phyloP scores from a whole-genome alignment of 2,797 vertebrate species.

The Peromyscus aztecus region DNA sequence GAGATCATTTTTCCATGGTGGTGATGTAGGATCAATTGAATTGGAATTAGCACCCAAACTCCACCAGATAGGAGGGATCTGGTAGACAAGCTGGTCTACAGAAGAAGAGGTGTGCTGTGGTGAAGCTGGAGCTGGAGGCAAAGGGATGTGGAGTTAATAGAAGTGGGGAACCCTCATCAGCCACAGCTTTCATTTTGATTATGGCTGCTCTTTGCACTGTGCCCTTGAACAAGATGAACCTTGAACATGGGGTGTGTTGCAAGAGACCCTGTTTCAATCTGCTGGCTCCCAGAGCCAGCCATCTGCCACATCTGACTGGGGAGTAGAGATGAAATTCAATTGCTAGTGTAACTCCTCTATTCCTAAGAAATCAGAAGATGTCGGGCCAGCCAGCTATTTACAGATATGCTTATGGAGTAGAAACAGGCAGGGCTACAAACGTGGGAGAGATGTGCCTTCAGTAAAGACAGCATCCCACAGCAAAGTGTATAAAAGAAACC shows the following conservation, averaged over 20 bases:
- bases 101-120: not conserved
- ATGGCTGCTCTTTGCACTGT: not conserved
- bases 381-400: not conserved
- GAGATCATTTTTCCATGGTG: not conserved
- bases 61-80: not conserved
- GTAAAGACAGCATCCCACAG: slow-evolving; percentile 12
- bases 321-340: slow-evolving; percentile 4
- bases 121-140: not conserved
- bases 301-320: slow-evolving; percentile 15
- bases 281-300: slow-evolving; percentile 10
- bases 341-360: not conserved
- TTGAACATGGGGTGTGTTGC: not conserved
- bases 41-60: not conserved
- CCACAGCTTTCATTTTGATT: not conserved
- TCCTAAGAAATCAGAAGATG: slow-evolving; percentile 20
- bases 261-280: not conserved
- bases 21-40: slow-evolving; percentile 25
- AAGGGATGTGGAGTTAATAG: not conserved
- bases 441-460: not conserved
- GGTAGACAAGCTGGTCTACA: slow-evolving; percentile 7
- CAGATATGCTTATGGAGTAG: not conserved
- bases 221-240: slow-evolving; percentile 19
- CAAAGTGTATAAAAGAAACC: not conserved
- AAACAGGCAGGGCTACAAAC: not conserved
- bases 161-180: not conserved